phyloP scores from a whole-genome alignment of 2,888 invertebrate species.

The Thelaira solivaga region DNA sequence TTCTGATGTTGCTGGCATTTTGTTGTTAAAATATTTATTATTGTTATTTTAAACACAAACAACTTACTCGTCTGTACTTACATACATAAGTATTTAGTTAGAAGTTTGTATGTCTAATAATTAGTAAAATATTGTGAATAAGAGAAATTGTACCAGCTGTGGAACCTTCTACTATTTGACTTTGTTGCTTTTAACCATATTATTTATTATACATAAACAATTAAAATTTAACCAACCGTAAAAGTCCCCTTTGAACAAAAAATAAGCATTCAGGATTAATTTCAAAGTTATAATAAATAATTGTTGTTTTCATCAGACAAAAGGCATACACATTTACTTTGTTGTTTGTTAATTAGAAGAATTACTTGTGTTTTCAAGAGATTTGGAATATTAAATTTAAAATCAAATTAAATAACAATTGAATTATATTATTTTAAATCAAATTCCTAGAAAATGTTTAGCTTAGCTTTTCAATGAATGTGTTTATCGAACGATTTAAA shows the following conservation, averaged over 20 bases:
- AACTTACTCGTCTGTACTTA: too few species aligned
- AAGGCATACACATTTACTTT: conserved; percentile 27
- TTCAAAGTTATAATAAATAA: conserved; percentile 57
- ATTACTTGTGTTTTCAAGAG: not conserved
- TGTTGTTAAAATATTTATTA: not conserved
- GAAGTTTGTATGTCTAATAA: not conserved
- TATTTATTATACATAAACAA: conserved; percentile 56
- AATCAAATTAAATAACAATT: too few species aligned
- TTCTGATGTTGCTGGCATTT: not conserved
- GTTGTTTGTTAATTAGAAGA: conserved; percentile 10
- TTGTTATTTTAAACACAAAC: conserved; percentile 7
- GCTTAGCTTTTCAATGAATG: too few species aligned
- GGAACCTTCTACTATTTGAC: not conserved
- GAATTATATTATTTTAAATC: too few species aligned
- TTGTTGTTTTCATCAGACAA: conserved; percentile 27
- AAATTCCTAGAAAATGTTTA: too few species aligned
- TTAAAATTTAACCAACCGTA: conserved; percentile 52
- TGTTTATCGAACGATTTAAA: too few species aligned
- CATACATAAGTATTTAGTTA: conserved; percentile 6
- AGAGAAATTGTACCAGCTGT: not conserved
- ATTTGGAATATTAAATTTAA: not conserved
- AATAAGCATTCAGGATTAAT: conserved; percentile 41
- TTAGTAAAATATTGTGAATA: too few species aligned
- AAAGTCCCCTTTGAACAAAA: conserved; percentile 9
- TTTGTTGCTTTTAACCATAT: not conserved